Conservation (phyloP, 1,140 invertebrate genomes). For the Hycleus cichorii region DNA sequence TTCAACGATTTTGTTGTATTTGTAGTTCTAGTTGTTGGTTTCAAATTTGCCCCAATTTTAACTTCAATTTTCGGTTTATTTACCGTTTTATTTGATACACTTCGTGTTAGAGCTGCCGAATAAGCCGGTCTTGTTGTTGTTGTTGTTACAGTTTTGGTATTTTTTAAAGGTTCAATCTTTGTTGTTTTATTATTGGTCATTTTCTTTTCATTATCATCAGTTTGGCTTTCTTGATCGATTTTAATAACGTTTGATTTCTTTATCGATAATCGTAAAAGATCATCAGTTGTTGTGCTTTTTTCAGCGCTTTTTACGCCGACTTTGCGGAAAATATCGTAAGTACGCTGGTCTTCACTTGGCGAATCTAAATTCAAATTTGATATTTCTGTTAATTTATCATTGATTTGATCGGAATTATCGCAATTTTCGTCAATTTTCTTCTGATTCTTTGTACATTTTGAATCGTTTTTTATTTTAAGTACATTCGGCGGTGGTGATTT, state of each 20-base stretch:
- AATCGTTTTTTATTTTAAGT: no score
- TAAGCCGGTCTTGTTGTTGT: constrained; percentile 39
- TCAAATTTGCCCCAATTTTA: constrained; percentile 22
- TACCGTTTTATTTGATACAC: constrained; percentile 36
- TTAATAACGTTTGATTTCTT: constrained; percentile 40
- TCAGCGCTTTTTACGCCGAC: constrained; percentile 36
- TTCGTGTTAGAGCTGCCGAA: constrained; percentile 43
- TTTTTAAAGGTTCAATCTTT: constrained; percentile 21
- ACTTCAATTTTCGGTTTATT: constrained; percentile 44
- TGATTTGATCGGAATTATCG: no score
- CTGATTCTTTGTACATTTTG: no score
- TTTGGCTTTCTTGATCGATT: constrained; percentile 31
- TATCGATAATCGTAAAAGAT: constrained; percentile 41
- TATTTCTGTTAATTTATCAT: background rate
- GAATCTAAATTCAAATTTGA: constrained; percentile 24
- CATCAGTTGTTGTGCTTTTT: constrained; percentile 46
- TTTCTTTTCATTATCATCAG: constrained; percentile 22
- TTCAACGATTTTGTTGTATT: background rate
- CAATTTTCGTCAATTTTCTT: no score
- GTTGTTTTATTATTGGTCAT: constrained; percentile 7
- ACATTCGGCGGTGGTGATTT: no score
- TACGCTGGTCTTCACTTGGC: constrained; percentile 39
- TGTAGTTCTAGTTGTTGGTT: background rate
- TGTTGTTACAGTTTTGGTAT: constrained; percentile 11
- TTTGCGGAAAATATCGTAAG: constrained; percentile 37